Base-by-base conservation (phyloP, 1,140 invertebrate genomes). In the Drosophila equinoxialis region DNA sequence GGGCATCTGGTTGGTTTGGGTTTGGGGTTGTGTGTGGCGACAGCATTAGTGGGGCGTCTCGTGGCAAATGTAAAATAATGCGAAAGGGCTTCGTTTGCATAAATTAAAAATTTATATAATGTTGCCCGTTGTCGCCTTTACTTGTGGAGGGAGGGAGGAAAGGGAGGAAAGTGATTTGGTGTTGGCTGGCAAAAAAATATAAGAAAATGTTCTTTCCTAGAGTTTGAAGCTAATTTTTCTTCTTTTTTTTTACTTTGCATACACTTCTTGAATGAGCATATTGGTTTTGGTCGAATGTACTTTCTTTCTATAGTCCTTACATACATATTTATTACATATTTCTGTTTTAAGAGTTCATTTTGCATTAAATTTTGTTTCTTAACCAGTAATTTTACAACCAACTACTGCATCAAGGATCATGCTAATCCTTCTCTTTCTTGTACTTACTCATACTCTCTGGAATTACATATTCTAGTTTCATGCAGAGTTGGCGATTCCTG, bases 61-160 rank as follows among this genome's bases (percentile, higher is more conserved):
- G 84, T 77, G 83, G 83, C 83, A 89, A 89, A 89, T 89, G 84
- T 89, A 89, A 89, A 89, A 90, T 90, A 90, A 90, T 90, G 86
- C 87, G 86, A 90, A 90, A 90, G 82, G 87, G 86, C 86, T 90
- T 90, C 87, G 87, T 83, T 86, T 90, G 87, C 86, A 90, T 90
- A 90, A 86, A 90, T 90, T 90, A 90, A 86, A 86, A 90, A 90
- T 90, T 77, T 90, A 90, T 89, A 78, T 89, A 89, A 89, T 78
- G 84, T 74, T 60, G 82, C 79, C 79, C 67, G 70, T 66, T 85
- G 74, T 80, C 75, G 72, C 78, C 42, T 68, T 63, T 58, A 48
- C 61, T 63, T 8, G 45, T 51, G n/a, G n/a, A n/a, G n/a, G n/a
- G n/a, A n/a, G n/a, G n/a, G n/a, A n/a, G n/a, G n/a, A n/a, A n/a